phyloP scores from a whole-genome alignment of 2,888 invertebrate genomes.

The Catotricha subobsoleta region DNA sequence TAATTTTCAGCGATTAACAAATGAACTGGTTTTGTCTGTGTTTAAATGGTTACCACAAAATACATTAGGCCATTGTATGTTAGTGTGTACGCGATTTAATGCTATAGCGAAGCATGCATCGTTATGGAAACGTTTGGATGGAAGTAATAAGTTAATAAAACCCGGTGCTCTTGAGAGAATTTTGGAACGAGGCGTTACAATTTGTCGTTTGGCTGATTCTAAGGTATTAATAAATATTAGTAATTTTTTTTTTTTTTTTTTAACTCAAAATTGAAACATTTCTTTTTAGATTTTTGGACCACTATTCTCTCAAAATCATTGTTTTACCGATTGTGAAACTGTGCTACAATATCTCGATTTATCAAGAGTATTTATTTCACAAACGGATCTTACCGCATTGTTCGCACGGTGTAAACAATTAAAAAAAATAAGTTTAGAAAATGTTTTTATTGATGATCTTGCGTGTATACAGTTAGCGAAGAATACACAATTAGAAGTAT shows the following conservation, averaged over 20 bases:
- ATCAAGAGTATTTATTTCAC: conserved; percentile 54
- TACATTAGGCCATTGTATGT: conserved; percentile 47
- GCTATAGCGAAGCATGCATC: conserved; percentile 65
- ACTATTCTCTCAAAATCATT: conserved; percentile 29
- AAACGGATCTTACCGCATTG: conserved; percentile 35
- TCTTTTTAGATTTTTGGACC: conserved; percentile 31
- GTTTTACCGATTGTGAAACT: conserved; percentile 15
- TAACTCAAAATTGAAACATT: conserved; percentile 5
- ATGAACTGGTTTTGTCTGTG: conserved; percentile 70
- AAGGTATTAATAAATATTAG: conserved; percentile 14
- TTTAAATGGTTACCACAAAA: conserved; percentile 69
- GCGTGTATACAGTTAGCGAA: conserved; percentile 49
- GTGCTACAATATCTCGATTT: conserved; percentile 73
- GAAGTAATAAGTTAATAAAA: conserved; percentile 49
- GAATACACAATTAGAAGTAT: conserved; percentile 49
- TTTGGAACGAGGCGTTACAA: conserved; percentile 55
- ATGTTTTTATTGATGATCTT: conserved; percentile 42
- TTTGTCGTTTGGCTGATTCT: conserved; percentile 65
- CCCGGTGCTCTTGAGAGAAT: conserved; percentile 55
- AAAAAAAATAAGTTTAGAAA: conserved; percentile 72
- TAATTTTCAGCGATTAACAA: conserved; percentile 56
- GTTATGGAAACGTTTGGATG: conserved; percentile 69
- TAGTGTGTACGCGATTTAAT: conserved; percentile 64
- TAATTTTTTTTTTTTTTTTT: conserved; percentile 5
- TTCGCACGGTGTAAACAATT: conserved; percentile 49